Conservation (phyloP, 1,140 invertebrate species). For the Archegozetes longisetosus region DNA sequence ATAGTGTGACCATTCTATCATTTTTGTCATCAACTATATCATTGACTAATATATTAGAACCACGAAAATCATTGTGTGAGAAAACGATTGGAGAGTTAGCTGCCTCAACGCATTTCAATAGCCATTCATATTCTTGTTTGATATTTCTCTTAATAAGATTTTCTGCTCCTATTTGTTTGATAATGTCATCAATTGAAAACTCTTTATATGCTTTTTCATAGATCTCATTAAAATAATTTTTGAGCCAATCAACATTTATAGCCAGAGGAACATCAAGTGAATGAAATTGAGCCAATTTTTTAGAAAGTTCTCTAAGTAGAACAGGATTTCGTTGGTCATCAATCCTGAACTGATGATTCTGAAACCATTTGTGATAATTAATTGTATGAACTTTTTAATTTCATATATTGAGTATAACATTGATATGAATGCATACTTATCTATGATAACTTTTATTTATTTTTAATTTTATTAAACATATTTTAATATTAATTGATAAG, state of each 20-base stretch:
- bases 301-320: neutral
- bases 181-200: neutral
- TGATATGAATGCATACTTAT: too few relatives aligned
- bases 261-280: neutral
- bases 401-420: too few relatives aligned
- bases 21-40: neutral
- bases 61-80: slow-evolving; percentile 2
- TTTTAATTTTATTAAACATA: too few relatives aligned
- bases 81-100: neutral
- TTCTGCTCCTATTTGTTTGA: neutral
- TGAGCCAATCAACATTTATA: neutral
- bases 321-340: neutral
- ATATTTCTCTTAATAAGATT: neutral
- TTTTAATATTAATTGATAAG: neutral
- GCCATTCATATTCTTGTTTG: neutral
- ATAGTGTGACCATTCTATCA: neutral
- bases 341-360: slow-evolving; percentile 6
- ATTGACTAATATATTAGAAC: neutral
- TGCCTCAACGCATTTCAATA: neutral
- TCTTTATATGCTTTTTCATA: neutral
- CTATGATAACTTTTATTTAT: too few relatives aligned
- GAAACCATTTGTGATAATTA: too few relatives aligned
- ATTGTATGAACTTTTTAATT: too few relatives aligned
- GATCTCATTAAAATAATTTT: neutral
- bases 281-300: slow-evolving; percentile 1